Evolutionary conservation across 2,888 invertebrate genomes (phyloP).

Genomic region (Noctua fimbriata): DNA sequence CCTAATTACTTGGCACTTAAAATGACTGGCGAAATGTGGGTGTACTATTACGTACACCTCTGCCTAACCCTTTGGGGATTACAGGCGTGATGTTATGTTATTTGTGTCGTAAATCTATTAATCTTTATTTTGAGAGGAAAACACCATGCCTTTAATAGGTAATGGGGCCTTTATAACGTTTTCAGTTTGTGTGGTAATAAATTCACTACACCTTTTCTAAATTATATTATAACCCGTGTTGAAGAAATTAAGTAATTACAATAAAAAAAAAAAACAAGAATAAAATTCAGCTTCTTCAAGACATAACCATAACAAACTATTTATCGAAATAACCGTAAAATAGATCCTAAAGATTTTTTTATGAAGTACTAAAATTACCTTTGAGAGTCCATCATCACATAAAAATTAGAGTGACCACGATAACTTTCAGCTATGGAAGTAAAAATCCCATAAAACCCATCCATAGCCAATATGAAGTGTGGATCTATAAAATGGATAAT

Average conservation of each 20-base stretch:
- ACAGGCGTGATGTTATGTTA: no score
- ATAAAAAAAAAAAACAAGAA: constrained; percentile 13
- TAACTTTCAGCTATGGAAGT: constrained; percentile 54
- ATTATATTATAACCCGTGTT: neutral
- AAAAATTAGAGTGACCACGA: constrained; percentile 64
- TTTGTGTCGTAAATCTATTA: no score
- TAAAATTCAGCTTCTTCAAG: constrained; percentile 22
- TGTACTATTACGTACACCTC: no score
- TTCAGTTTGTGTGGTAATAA: neutral
- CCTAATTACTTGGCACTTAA: no score
- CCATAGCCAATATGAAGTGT: constrained; percentile 62
- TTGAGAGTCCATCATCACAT: constrained; percentile 52
- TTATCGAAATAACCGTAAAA: constrained; percentile 45
- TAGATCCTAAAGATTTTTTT: constrained; percentile 52
- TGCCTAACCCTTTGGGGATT: no score
- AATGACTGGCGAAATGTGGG: no score
- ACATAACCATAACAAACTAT: constrained; percentile 17
- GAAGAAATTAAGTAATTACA: constrained; percentile 22
- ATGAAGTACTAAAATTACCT: constrained; percentile 61
- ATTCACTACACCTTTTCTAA: neutral
- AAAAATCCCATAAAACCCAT: constrained; percentile 60
- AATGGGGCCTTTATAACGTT: neutral
- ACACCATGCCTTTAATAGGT: neutral
- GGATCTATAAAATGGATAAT: constrained; percentile 57
- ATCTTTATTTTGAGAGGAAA: neutral